Conservation (phyloP, 2,888 invertebrate species). For the Zhuqinia jingwanae region DNA sequence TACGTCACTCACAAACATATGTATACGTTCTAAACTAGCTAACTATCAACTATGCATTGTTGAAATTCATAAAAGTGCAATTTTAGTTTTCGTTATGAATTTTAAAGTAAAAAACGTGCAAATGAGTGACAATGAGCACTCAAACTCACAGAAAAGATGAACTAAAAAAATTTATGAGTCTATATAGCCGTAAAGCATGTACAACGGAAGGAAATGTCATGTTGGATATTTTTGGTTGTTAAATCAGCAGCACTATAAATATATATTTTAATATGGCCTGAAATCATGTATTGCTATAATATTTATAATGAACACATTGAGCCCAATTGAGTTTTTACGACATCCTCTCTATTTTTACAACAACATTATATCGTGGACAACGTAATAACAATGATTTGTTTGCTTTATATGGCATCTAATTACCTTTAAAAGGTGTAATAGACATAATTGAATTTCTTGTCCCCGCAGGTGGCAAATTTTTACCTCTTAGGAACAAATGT, state of each 20-base stretch:
- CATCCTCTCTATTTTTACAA: too few relatives aligned
- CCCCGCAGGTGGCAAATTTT: constrained; percentile 9
- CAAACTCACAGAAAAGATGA: background rate
- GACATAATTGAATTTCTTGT: background rate
- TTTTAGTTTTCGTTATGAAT: constrained; percentile 16
- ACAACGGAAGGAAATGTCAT: background rate
- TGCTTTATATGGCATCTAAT: background rate
- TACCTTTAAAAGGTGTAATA: background rate
- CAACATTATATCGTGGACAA: too few relatives aligned
- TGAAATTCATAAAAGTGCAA: background rate
- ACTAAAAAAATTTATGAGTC: too few relatives aligned
- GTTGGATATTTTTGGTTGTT: background rate
- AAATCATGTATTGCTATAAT: too few relatives aligned
- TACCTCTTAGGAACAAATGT: background rate
- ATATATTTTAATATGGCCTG: too few relatives aligned
- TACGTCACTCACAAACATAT: background rate
- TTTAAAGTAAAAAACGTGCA: too few relatives aligned
- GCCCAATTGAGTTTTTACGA: too few relatives aligned
- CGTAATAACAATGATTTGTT: background rate
- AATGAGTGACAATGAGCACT: background rate
- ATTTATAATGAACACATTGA: too few relatives aligned
- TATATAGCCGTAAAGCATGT: too few relatives aligned
- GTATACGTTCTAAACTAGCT: background rate
- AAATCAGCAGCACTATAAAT: too few relatives aligned
- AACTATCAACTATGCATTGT: background rate